A percentile compares a stretch with the other conserved stretches of the same genome.
Conservation (phyloP, 2,888 invertebrate genomes). For the Parasteatoda lunata region DNA sequence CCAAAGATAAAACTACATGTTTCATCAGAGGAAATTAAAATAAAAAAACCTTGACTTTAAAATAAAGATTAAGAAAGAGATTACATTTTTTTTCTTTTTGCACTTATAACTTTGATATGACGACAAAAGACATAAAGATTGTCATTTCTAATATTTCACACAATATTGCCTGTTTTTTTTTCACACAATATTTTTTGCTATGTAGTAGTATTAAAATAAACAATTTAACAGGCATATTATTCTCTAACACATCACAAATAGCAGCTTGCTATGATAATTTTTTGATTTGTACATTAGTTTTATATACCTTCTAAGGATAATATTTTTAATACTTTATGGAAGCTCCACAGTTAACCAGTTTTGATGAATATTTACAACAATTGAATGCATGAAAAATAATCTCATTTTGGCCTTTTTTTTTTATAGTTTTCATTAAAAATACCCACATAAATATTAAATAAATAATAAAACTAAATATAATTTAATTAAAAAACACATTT, state of each 20-base stretch:
- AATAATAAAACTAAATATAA: background rate
- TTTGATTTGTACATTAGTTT: background rate
- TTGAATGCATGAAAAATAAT: background rate
- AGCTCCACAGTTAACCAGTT: background rate
- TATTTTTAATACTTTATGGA: background rate
- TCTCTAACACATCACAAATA: background rate
- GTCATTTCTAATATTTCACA: background rate
- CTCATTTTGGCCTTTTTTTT: too few species aligned
- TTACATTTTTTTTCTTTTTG: background rate
- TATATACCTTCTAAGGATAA: background rate
- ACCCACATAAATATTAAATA: background rate
- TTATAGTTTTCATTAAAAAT: too few species aligned
- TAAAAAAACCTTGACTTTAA: background rate
- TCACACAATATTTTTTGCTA: background rate
- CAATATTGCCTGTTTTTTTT: background rate
- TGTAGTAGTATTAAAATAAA: background rate
- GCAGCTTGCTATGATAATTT: background rate
- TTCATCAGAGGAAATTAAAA: background rate
- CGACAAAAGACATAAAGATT: background rate
- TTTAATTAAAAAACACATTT: background rate
- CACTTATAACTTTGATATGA: background rate
- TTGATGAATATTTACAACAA: constrained; percentile 2
- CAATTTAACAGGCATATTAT: background rate
- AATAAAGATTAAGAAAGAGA: background rate
- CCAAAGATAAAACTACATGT: background rate